These are phyloP conservation scores for Microtus pennsylvanicus DNA, from an alignment of 2,113 vertebrate species.

Conservation along the genomic window DNA sequence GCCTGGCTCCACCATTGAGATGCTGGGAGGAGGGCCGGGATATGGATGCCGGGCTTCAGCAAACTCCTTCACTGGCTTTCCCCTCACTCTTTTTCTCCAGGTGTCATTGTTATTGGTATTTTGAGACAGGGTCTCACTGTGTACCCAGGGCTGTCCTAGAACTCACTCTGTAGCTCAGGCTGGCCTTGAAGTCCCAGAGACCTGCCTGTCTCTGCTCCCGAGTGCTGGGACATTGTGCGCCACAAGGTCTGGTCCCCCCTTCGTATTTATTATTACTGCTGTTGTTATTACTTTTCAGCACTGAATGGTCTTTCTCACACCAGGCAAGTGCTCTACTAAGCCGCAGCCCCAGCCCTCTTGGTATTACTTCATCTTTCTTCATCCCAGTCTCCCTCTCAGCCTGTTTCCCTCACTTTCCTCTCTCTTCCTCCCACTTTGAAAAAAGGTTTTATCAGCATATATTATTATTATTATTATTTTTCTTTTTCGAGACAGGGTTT, in stretches of 20 bases:
- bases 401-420: neutral
- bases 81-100: neutral
- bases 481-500: too few species aligned
- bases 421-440: neutral
- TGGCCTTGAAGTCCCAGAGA: neutral
- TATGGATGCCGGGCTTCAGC: neutral
- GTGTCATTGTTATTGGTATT: neutral
- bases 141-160: neutral
- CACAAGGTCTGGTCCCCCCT: neutral
- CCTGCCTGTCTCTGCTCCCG: neutral
- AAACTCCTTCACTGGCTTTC: neutral
- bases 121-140: neutral
- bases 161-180: neutral
- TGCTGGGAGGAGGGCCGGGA: constrained; percentile 83
- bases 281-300: too few species aligned
- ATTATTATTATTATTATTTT: too few species aligned
- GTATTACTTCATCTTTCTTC: neutral
- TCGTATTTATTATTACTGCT: neutral
- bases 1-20: constrained; percentile 90
- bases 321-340: neutral
- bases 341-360: neutral
- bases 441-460: neutral
- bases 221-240: neutral
- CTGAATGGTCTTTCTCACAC: neutral
- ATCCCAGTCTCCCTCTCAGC: neutral